Evolutionary conservation across 2,888 invertebrate genomes (phyloP), one percentile per base, ranked within the genome.

Genomic region (Caenorhabditis sp.): DNA sequence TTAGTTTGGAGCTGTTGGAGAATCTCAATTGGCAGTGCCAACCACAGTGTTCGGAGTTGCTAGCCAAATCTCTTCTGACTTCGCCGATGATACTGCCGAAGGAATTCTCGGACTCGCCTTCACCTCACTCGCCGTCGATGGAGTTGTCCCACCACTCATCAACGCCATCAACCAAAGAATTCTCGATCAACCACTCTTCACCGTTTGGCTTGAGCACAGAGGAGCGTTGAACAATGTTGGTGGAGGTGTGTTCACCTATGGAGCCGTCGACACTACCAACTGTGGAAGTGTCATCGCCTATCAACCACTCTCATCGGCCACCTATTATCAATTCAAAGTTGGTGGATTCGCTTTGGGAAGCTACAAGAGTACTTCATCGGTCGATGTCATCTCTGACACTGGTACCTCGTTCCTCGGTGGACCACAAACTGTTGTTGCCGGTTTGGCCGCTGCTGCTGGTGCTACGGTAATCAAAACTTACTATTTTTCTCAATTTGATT

Each of bases 221-320:
- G 78, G 78, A 62, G 50, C 62, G 23, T 62, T 63, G 57, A 69
- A 76, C 64, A 66, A 79, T 57, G 80, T 80, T 58, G 69, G 69
- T 57, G 82, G 82, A 55, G 82, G 82, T 26, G 78, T 79, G 50
- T 82, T 71, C 74, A 81, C 81, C n/a, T 84, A 78, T 61, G 79
- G 81, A 43, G 78, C 65, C n/a, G 37, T 80, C 50, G 81, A 82
- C 57, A 79, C 75, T 54, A 62, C 69, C 43, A 69, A 82, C 70
- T 81, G 81, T 62, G 75, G 68, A 43, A 55, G 70, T 37, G 65
- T 71, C 26, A 66, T 80, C 53, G 67, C 72, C 36, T 81, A 74
- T 31, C 71, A 73, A 59, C 71, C 69, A 54, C 71, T 81, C 26
- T 75, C 79, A 26, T 79, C 79, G 1, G 79, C 81, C 59, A 78